Evolutionary conservation across 2,888 invertebrate species (phyloP), one percentile per base, ranked within the genome.

Genomic region (Leucania comma): DNA sequence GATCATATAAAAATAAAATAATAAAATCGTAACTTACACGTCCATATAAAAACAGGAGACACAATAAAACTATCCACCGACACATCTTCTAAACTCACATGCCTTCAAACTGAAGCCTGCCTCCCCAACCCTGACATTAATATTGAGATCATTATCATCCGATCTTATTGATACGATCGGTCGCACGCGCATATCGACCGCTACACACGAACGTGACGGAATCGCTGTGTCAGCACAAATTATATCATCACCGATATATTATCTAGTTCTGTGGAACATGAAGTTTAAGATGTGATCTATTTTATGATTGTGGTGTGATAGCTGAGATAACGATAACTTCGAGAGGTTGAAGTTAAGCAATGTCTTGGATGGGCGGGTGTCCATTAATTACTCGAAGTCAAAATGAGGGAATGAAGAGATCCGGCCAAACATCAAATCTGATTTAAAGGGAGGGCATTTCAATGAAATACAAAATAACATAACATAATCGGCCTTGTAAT

Each of bases 51-150:
- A 86, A 64, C 50, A 85, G 60, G 42, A 86, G 71, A 51, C 70
- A 65, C 79, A 78, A 68, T 9, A 73, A 68, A n/a, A 69, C 76
- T 51, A 61, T 74, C 83, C 74, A 64, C 62, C 67, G 71, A 82
- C 86, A 83, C 89, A 90, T 90, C 68, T 82, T 87, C 74, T 67
- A 20, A 63, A 63, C 71, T 80, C 82, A 87, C 89, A 89, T 88
- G 68, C 65, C 81, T 78, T 66, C 67, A 81, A 80, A 88, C 80
- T 87, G 86, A 85, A 66, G 12, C 20, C 20, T 32, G 9, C 12
- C 32, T 60, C 22, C 53, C 58, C 42, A n/a, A 58, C 57, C 42
- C 53, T 65, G 51, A 76, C 67, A 53, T 75, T 84, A 83, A 74
- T 86, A 86, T 78, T 48, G 60, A 51, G 29, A 22, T 8, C 56